Evolutionary conservation across 1,140 invertebrate genomes (phyloP).

Genomic region (Gonatopus flavifemur): DNA sequence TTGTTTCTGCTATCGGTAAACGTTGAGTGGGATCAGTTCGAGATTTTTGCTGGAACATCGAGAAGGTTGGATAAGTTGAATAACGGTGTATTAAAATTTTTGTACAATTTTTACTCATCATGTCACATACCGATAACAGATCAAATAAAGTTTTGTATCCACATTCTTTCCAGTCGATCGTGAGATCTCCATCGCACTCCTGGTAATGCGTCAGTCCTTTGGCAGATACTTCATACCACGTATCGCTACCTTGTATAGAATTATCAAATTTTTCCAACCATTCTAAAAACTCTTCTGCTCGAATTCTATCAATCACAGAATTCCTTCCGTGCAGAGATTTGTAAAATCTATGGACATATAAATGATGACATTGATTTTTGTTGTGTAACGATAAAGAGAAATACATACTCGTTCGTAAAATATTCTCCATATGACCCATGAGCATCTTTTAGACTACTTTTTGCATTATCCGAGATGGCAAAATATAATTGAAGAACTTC

Average conservation of each 20-base stretch:
- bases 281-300: conserved; percentile 55
- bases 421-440: conserved; percentile 55
- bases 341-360: conserved; percentile 40
- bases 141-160: conserved; percentile 64
- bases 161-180: conserved; percentile 64
- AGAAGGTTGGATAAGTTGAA: conserved; percentile 3
- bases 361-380: neutral
- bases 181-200: conserved; percentile 62
- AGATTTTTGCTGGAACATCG: conserved; percentile 38
- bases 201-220: conserved; percentile 59
- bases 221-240: conserved; percentile 64
- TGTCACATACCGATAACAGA: conserved; percentile 59
- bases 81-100: conserved; percentile 1
- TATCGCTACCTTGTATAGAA: conserved; percentile 62
- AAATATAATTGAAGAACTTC: conserved; percentile 33
- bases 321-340: conserved; percentile 33
- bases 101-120: conserved; percentile 1
- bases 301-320: conserved; percentile 27
- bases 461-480: conserved; percentile 25
- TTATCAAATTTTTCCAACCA: conserved; percentile 62
- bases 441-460: conserved; percentile 35
- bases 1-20: conserved; percentile 38
- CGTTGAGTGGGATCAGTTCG: conserved; percentile 25
- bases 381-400: neutral
- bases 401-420: conserved; percentile 48